Percentiles rank a stretch among this genome's conserved stretches.
Evolutionary conservation across 1,140 invertebrate species (phyloP).

Genomic region (Pseudobourletiella spinata): DNA sequence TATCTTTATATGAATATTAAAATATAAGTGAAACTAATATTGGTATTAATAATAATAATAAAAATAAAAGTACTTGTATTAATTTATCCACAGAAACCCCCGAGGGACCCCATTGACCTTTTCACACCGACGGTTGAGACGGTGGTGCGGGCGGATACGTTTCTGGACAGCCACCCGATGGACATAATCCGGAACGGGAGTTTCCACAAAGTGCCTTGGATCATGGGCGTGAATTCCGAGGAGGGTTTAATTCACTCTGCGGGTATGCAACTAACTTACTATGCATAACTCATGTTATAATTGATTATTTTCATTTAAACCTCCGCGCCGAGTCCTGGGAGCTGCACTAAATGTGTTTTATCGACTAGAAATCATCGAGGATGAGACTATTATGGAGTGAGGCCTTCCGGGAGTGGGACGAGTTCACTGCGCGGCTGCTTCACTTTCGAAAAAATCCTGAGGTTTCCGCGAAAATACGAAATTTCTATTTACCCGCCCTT

Average conservation of each 20-base stretch:
- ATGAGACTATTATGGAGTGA: neutral
- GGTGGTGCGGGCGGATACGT: conserved; percentile 48
- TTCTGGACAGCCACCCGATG: conserved; percentile 51
- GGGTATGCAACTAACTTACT: neutral
- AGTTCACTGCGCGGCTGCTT: neutral
- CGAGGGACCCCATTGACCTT: conserved; percentile 33
- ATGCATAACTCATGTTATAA: no score
- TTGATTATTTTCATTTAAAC: no score
- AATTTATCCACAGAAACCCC: conserved; percentile 30
- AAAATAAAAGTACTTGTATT: neutral
- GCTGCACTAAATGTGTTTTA: no score
- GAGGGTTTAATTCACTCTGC: conserved; percentile 9
- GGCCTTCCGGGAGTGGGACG: conserved; percentile 7
- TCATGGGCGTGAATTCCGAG: conserved; percentile 49
- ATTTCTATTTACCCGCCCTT: conserved; percentile 14
- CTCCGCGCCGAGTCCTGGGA: no score
- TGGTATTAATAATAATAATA: conserved; percentile 39
- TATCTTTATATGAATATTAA: conserved; percentile 36
- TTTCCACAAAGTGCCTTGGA: conserved; percentile 52
- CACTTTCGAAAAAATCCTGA: conserved; percentile 16
- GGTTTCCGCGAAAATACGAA: conserved; percentile 7
- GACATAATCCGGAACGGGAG: conserved; percentile 45
- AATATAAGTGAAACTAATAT: conserved; percentile 40
- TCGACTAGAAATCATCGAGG: neutral
- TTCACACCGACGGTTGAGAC: conserved; percentile 29